Conservation (phyloP, 53 echinoderm and acorn worm species). For the Stichopus horrens region DNA sequence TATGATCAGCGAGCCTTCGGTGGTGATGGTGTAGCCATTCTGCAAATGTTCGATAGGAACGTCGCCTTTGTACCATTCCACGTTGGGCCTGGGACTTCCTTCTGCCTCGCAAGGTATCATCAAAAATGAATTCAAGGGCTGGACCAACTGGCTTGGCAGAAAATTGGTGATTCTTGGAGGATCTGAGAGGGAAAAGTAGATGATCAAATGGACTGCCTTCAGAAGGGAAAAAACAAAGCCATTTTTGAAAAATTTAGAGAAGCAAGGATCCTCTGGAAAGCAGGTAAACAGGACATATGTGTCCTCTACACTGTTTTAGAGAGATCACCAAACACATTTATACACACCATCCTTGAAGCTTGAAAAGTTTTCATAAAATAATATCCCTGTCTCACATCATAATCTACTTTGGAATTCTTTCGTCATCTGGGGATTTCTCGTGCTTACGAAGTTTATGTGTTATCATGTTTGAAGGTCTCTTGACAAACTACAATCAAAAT, state of each 20-base stretch:
- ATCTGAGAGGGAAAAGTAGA: conserved; percentile 41
- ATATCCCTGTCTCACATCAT: no score
- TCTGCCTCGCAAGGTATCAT: conserved; percentile 70
- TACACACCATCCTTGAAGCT: no score
- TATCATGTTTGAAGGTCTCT: no score
- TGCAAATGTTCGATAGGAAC: conserved; percentile 59
- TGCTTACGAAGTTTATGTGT: no score
- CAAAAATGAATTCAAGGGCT: conserved; percentile 63
- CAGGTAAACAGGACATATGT: no score
- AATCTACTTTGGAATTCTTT: no score
- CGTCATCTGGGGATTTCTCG: no score
- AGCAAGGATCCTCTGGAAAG: no score
- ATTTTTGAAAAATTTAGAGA: background rate
- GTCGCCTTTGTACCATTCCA: conserved; percentile 85
- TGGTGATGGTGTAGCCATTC: conserved; percentile 79
- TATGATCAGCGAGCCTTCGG: conserved; percentile 76
- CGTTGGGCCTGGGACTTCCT: conserved; percentile 72
- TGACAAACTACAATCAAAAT: no score
- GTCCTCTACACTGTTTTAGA: no score
- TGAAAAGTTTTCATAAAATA: no score
- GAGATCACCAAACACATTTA: no score
- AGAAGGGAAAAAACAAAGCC: background rate
- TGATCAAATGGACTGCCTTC: background rate
- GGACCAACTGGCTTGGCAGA: conserved; percentile 57
- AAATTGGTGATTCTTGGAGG: conserved; percentile 68